phyloP scores from a whole-genome alignment of 2,113 vertebrate genomes.

The Lophotis ruficrista region DNA sequence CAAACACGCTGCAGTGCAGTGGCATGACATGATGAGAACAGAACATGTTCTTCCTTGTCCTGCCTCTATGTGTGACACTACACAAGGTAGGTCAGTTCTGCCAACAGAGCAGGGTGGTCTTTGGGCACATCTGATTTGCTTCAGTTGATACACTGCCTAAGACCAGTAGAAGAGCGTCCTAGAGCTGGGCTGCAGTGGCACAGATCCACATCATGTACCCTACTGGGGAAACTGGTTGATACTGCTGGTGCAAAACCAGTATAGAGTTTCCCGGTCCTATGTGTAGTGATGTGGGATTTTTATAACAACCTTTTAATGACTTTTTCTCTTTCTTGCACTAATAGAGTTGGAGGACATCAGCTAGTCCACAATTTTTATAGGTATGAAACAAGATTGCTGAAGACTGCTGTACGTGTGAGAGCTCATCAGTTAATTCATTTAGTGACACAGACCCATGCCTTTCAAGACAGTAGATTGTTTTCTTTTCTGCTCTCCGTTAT shows the following conservation, averaged over 20 bases:
- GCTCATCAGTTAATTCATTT: not conserved
- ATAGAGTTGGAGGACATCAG: not conserved
- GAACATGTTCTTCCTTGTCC: not conserved
- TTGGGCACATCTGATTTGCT: not conserved
- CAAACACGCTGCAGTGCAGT: not conserved
- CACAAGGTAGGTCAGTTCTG: not conserved
- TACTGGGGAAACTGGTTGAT: not conserved
- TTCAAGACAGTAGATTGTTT: not conserved
- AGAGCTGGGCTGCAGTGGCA: not conserved
- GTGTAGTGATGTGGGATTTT: not conserved
- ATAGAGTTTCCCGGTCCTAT: not conserved
- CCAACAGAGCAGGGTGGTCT: not conserved
- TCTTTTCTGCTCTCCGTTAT: not conserved
- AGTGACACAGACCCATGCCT: not conserved
- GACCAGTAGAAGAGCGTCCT: not conserved
- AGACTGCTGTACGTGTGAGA: not conserved
- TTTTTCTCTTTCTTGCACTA: not conserved
- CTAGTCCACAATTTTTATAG: not conserved
- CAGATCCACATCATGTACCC: accelerated
- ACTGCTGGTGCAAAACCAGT: not conserved
- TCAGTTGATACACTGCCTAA: not conserved
- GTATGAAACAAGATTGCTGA: not conserved
- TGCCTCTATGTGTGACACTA: not conserved
- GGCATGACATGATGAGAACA: not conserved
- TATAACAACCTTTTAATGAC: not conserved